phyloP scores from a whole-genome alignment of 2,888 invertebrate species.

The Dryocosmus kuriphilus region DNA sequence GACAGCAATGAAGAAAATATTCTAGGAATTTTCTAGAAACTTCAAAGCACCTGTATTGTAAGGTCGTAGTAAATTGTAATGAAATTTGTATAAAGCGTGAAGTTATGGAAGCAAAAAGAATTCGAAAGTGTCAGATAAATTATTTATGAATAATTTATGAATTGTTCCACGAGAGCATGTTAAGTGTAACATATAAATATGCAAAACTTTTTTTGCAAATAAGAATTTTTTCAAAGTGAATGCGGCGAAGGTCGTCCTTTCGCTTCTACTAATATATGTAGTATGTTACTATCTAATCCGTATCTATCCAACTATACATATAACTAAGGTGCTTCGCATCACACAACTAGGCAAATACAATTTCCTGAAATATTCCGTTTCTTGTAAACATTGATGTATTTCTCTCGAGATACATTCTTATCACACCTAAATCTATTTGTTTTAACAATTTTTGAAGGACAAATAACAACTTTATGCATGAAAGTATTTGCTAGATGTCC shows the following conservation, averaged over 20 bases:
- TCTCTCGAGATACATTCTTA: neutral
- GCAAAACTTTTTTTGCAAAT: conserved; percentile 2
- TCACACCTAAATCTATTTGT: neutral
- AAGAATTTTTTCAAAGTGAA: conserved; percentile 5
- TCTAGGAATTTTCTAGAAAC: conserved; percentile 19
- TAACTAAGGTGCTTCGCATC: conserved; percentile 18
- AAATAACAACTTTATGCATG: neutral
- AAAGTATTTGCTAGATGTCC: too few relatives aligned
- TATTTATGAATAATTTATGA: conserved; percentile 40
- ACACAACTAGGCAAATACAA: conserved; percentile 32
- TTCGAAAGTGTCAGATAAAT: conserved; percentile 27
- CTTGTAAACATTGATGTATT: conserved; percentile 15
- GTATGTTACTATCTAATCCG: conserved; percentile 6
- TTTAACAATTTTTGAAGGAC: neutral
- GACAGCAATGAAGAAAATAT: neutral
- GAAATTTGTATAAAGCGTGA: conserved; percentile 32
- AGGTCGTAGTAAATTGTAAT: conserved; percentile 7
- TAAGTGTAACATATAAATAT: conserved; percentile 32
- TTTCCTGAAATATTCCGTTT: conserved; percentile 12
- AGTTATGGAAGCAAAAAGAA: conserved; percentile 22
- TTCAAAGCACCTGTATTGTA: neutral
- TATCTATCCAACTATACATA: neutral
- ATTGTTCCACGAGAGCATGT: conserved; percentile 1
- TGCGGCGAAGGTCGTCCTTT: conserved; percentile 32
- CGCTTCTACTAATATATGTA: neutral